Base-by-base conservation (phyloP, 2,888 invertebrate species). In the Allygus modestus region DNA sequence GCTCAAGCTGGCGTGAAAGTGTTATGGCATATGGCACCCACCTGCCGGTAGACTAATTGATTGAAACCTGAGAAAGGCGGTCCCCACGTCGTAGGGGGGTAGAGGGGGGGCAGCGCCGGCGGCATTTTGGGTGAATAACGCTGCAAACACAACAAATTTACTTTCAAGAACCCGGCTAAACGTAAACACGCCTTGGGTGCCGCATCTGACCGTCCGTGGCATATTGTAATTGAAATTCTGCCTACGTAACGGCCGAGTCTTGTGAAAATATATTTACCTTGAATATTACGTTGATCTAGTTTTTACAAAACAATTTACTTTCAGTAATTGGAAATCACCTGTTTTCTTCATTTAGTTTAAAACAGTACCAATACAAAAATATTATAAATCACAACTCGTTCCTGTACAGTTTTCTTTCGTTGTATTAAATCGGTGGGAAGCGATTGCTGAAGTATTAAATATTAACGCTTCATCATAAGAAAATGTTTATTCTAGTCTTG, bases 1-100 rank as follows among this genome's bases (percentile, higher is more conserved):
- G 65, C 65, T 65, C 65, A 65, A 65, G 28, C 28, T 65, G 23
- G 65, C 65, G 65, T 65, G 65, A 65, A 65, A 65, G 28, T 65
- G 65, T 65, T 65, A 65, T 31, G 28, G 65, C 65, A 65, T 28
- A 65, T 65, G 65, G 65, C 28, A 15, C 65, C 65, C 65, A 65
- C 65, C 65, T 65, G 65, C 65, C 12, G 65, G 28, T 12, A n/a
- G 28, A 15, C 65, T 65, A 65, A 65, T 65, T 65, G 65, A 65
- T 65, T 65, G 65, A 28, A 65, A 65, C 65, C 65, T 15, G 15
- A 65, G 65, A 31, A 65, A 65, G 65, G 54, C 23, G 23, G 54
- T 15, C 15, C 51, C 2, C 9, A 46, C 46, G 54, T n/a, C 15
- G 54, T 2, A 20, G 20, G 54, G 54, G 28, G 65, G 58, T 20